Evolutionary conservation across 2,888 invertebrate species (phyloP), one percentile per base, ranked within the genome.

Genomic region (Hirtodrosophila alboralis): DNA sequence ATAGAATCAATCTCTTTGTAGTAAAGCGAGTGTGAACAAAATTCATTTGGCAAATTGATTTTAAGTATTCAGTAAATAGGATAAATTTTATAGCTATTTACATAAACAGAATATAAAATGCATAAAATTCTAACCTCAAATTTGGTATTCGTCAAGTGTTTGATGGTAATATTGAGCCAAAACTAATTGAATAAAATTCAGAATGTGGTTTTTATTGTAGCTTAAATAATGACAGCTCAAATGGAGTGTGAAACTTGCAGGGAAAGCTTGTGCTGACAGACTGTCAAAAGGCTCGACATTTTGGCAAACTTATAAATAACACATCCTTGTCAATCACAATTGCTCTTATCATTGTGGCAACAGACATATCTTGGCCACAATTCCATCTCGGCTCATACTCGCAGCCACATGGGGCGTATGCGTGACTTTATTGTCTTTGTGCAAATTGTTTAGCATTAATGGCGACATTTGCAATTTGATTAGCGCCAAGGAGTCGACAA

Each of bases 381-480:
- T 23, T 10, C 30, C 18, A 34, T 34, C 41, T 23, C 2, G 23
- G 23, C 8, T 23, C 7, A 2, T 4, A 23, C 6, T 31, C 6
- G 8, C 14, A 36, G 21, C 5, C 8, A 28, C 23, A 49, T 10
- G 41, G 12, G 41, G 41, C 47, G 40, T 59, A 58, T 62, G 38
- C 41, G 45, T 59, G 52, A 68, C 44, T 48, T 60, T 72, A 53
- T 66, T 69, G 73, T 61, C 59, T 52, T 71, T 43, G 44, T 40
- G 54, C 67, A 69, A 69, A 72, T 69, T 67, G 67, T 44, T 60
- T 18, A 28, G 59, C 62, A 49, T 66, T 61, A 62, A 75, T 71
- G 66, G 59, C 16, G 43, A 49, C 57, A 74, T 66, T 74, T 65
- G 66, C 59, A 69, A 60, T 69, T 49, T 57, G 62, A 84, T 77